Base-by-base conservation (phyloP, 2,888 invertebrate genomes). In the Steinernema hermaphroditum region DNA sequence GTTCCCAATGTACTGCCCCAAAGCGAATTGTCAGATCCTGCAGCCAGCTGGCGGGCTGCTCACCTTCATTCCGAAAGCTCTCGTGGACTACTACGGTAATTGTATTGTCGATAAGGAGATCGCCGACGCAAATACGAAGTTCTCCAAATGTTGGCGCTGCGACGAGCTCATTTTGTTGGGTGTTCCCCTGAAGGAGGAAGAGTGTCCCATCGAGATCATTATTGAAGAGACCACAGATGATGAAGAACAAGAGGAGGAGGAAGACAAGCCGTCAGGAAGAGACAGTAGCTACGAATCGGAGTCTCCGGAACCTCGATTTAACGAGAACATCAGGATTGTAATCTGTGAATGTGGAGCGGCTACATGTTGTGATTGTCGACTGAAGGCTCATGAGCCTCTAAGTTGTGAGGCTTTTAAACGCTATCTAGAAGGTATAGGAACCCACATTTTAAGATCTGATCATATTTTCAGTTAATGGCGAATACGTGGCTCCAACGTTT, bases 321-420 rank as follows among this genome's bases (percentile, higher is more conserved):
- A 54, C 24, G 54, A 54, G 8, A 27, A 54, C 54, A 24, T 54
- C 27, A 2, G 54, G 27, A 27, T 54, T 54, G 54, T 54, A 16
- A 54, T 54, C 27, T 54, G 54, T 27, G 54, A 54, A 27, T 54
- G 54, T 16, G 54, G 54, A 22, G 54, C 54, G 16, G 54, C 54
- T 22, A 54, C 24, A 6, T 54, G 54, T 27, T 54, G 54, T 16
- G 54, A 54, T 6, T 54, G 54, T 54, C 54, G 54, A 14, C 22
- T 2, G 6, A 54, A 54, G 27, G 54, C 54, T 14, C 54, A 54
- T 24, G 54, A 54, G 27, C 54, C 54, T 14, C 27, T 54, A 6
- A 54, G 27, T 27, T 54, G 54, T 24, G 54, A 54, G 6, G 54
- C 22, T 8, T 54, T 19, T 24, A 22, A 54, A 22, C 54, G 54